These are phyloP conservation scores for Carlito syrichta DNA, from an alignment of 2,113 vertebrate genomes.

Conservation along the genomic window DNA sequence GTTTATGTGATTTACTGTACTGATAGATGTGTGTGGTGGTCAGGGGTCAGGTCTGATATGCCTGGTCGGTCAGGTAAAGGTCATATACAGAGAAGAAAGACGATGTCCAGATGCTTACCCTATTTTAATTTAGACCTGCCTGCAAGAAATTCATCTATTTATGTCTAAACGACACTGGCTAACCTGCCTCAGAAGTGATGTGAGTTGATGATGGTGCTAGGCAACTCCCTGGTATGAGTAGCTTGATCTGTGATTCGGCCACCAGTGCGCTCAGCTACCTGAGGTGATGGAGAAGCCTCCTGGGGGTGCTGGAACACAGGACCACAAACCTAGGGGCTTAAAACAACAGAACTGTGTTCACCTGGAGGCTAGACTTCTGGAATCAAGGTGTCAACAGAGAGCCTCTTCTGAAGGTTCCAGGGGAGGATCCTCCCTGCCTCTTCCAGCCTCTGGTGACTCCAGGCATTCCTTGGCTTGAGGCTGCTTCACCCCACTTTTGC, in stretches of 20 bases:
- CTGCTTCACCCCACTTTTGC: fast-evolving
- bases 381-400: background rate
- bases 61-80: no score
- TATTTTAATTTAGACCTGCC: no score
- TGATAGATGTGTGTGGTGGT: no score
- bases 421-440: background rate
- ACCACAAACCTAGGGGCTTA: fast-evolving
- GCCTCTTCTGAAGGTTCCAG: no score
- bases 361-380: background rate
- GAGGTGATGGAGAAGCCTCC: fast-evolving
- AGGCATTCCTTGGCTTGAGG: background rate
- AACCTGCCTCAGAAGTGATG: no score
- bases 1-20: no score
- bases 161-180: no score
- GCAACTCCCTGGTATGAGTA: no score
- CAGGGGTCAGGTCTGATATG: no score
- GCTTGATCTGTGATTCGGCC: fast-evolving
- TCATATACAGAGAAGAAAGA: no score
- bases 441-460: background rate
- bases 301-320: background rate
- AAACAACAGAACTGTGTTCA: background rate
- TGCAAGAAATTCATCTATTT: no score
- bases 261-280: background rate
- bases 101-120: no score
- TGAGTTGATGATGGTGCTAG: background rate